phyloP scores from a whole-genome alignment of 30 jellyfish, hydroid and myxozoan species.

The Chrysaora quinquecirrha region DNA sequence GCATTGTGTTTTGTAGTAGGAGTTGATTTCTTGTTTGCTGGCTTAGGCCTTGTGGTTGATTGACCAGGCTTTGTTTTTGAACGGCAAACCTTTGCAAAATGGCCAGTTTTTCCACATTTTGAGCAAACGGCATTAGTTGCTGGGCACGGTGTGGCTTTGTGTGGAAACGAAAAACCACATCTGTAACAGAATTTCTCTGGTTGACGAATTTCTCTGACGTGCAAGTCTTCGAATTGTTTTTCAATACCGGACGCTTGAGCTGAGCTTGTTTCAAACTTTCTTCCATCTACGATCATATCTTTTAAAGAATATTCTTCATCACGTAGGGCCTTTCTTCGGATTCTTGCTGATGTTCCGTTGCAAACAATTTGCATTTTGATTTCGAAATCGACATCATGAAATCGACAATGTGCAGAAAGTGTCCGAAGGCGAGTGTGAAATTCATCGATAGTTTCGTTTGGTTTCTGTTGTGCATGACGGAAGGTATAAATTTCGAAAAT shows the following conservation, averaged over 20 bases:
- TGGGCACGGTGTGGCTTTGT: slow-evolving; percentile 24
- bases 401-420: slow-evolving; percentile 40
- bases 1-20: too few species aligned
- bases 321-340: slow-evolving; percentile 47
- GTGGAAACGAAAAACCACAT: slow-evolving; percentile 36
- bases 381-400: slow-evolving; percentile 45
- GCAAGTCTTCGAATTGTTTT: slow-evolving; percentile 23
- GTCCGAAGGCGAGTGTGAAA: slow-evolving; percentile 53
- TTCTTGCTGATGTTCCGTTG: slow-evolving; percentile 26
- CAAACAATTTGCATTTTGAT: slow-evolving; percentile 41
- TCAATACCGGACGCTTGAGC: slow-evolving; percentile 57
- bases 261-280: slow-evolving; percentile 13
- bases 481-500: slow-evolving; percentile 36
- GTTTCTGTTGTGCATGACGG: slow-evolving; percentile 29
- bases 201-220: slow-evolving; percentile 25
- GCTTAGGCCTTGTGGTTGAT: neutral
- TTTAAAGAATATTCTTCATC: slow-evolving; percentile 17
- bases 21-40: neutral
- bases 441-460: too few species aligned
- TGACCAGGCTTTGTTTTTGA: neutral
- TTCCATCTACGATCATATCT: slow-evolving; percentile 31
- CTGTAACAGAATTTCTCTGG: slow-evolving; percentile 17
- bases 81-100: slow-evolving; percentile 45
- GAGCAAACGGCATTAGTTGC: slow-evolving; percentile 37
- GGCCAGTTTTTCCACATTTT: slow-evolving; percentile 45